A percentile compares a stretch with the other conserved stretches of the same genome.
These are phyloP conservation scores for Microtus pennsylvanicus DNA, from an alignment of 2,113 vertebrate species.

Conservation along the genomic window DNA sequence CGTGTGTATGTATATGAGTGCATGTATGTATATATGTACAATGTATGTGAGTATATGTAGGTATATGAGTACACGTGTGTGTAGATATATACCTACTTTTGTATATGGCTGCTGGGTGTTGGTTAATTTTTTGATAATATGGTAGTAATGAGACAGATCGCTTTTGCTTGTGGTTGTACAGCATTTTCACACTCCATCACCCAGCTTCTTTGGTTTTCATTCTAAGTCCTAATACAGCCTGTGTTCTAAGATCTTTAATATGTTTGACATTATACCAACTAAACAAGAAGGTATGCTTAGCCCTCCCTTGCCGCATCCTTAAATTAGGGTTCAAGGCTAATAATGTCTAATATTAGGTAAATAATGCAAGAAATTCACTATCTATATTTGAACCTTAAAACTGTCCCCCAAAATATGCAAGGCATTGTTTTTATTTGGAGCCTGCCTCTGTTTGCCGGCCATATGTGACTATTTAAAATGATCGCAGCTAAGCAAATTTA, in stretches of 20 bases:
- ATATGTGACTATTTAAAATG: neutral
- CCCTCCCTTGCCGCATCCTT: neutral
- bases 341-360: neutral
- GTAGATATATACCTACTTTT: neutral
- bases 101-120: neutral
- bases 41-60: neutral
- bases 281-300: neutral
- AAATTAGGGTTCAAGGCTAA: neutral
- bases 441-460: neutral
- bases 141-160: neutral
- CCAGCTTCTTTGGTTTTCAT: neutral
- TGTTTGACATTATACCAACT: neutral
- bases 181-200: neutral
- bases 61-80: neutral
- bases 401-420: neutral
- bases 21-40: neutral
- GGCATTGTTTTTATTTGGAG: neutral
- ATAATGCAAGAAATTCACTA: neutral
- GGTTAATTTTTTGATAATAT: constrained; percentile 17
- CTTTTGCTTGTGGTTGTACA: neutral
- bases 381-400: neutral
- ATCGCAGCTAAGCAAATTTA: constrained; percentile 2
- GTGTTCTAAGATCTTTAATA: neutral
- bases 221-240: neutral
- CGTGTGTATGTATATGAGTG: neutral